Evolutionary conservation across 2,888 invertebrate species (phyloP), one percentile per base, ranked within the genome.

Genomic region (Eutolmus rufibarbis): DNA sequence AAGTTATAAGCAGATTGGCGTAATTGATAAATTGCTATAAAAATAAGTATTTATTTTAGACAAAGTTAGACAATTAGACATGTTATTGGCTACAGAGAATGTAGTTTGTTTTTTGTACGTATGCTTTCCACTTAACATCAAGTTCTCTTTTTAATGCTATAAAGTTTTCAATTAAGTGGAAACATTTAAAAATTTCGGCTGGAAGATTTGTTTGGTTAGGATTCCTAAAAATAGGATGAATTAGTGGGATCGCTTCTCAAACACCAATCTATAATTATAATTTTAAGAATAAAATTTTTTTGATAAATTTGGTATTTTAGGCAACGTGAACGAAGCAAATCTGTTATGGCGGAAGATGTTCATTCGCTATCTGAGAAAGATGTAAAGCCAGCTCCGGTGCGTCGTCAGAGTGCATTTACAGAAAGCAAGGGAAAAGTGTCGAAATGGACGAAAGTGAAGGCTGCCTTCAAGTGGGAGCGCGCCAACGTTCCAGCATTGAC

Each of bases 381-480:
- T 28, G 90, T 90, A 0, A 90, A 91, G 51, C 88, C 91, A 19
- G 86, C 86, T 57, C 86, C 87, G 8, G 46, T 91, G 86, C 90
- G 92, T 1, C 91, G 92, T 3, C 92, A 92, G 89, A 92, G 92
- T 90, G 92, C 92, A 12, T 92, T 92, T 87, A 91, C 91, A 66
- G 92, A 92, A 88, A 91, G 91, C 87, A 92, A 92, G 88, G 91
- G 92, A 5, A 92, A 92, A 88, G 92, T 93, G 0, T 97, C 97
- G 0, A 97, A 97, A 91, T 97, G 97, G 97, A 97, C 97, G 0
- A 95, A 96, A 92, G 97, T 97, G 12, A 97, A 97, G 92, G 97
- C 97, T 77, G 97, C 97, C 16, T 96, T 97, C 90, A 96, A 96
- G 90, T 97, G 97, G 97, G 97, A 97, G 91, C 95, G 95, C 89